Evolutionary conservation across 2,888 invertebrate species (phyloP), one percentile per base, ranked within the genome.

Genomic region (Noctua fimbriata): DNA sequence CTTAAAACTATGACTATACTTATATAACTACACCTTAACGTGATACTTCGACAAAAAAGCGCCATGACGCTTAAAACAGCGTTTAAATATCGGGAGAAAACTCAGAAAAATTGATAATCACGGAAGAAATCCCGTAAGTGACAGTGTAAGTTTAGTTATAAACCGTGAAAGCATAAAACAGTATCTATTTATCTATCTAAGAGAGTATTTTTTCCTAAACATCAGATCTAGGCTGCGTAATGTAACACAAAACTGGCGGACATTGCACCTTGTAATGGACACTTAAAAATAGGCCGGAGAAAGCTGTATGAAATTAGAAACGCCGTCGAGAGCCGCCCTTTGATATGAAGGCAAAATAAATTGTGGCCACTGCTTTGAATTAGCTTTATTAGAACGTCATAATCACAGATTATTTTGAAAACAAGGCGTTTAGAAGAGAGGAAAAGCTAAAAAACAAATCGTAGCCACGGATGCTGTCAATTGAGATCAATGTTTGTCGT

Each of bases 251-350:
- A 76, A 81, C 86, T 71, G 82, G 82, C 88, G 88, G 90, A 88
- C 89, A 90, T 90, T 89, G 87, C 87, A 89, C 87, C 88, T 90
- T 91, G 91, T 93, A 93, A 93, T 92, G 92, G 89, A 92, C 89
- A 90, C 89, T 92, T 94, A 94, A 92, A 94, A 94, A 95, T 95
- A 94, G 93, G 92, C 90, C 92, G 89, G 93, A 93, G 94, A 94
- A 94, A 94, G 93, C 90, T 89, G 87, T 88, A 89, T 92, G 92
- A 91, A 93, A 93, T 92, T 93, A 93, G 92, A 92, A 91, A 92
- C 92, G 90, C 87, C 67, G 87, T 80, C 78, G 82, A 88, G 83
- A 81, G 82, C 82, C 87, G 90, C 89, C 90, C 92, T 91, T 92
- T 92, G 90, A 90, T 86, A 89, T 83, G 85, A 76, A 69, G 76